These are phyloP conservation scores for Fukomys damarensis DNA, from an alignment of 2,113 vertebrate species.

Conservation along the genomic window DNA sequence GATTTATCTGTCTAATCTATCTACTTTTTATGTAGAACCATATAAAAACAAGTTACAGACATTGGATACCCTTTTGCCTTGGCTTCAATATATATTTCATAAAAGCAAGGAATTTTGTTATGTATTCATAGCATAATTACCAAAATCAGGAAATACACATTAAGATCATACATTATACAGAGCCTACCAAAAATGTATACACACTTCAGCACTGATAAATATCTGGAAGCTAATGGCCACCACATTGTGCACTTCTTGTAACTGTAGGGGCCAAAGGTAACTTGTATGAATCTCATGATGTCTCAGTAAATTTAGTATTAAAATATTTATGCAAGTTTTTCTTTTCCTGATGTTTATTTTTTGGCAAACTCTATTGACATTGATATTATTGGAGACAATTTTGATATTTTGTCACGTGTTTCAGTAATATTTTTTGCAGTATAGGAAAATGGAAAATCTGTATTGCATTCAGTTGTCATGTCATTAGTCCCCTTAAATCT, in stretches of 20 bases:
- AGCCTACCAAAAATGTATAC: too few species aligned
- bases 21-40: neutral
- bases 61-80: neutral
- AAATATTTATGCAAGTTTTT: too few species aligned
- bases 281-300: too few species aligned
- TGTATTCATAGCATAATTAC: neutral
- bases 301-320: too few species aligned
- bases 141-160: conserved; percentile 18
- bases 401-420: conserved; percentile 24
- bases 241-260: too few species aligned
- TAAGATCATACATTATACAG: neutral
- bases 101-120: conserved; percentile 1
- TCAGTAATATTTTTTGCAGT: neutral
- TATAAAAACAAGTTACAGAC: neutral
- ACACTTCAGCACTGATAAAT: too few species aligned
- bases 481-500: neutral
- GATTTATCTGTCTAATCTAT: neutral
- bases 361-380: neutral
- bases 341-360: neutral
- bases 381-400: neutral
- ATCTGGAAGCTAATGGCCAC: too few species aligned
- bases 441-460: neutral
- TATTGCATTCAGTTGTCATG: neutral
- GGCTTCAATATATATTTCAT: neutral
- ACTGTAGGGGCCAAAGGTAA: too few species aligned